These are phyloP conservation scores for Corbicula japonica DNA, from an alignment of 2,888 invertebrate genomes.

Conservation along the genomic window DNA sequence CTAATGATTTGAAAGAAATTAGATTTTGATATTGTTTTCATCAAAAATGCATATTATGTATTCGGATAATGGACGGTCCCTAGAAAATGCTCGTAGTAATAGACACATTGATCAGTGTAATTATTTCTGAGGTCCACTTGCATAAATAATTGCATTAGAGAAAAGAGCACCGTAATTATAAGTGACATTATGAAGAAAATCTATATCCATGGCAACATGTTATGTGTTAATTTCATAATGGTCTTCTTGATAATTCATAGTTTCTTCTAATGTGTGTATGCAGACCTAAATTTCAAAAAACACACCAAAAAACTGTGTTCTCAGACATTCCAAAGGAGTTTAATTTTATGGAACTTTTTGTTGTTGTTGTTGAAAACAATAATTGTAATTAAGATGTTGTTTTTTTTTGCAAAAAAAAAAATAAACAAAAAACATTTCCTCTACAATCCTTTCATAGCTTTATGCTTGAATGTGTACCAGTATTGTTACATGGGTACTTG, in stretches of 20 bases:
- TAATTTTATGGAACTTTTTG: too few species aligned
- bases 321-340: too few species aligned
- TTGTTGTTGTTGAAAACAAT: too few species aligned
- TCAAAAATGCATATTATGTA: conserved; percentile 71
- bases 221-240: conserved; percentile 48
- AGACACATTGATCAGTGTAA: conserved; percentile 62
- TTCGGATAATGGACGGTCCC: conserved; percentile 59
- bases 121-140: conserved; percentile 67
- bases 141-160: conserved; percentile 63
- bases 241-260: conserved; percentile 14
- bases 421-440: too few species aligned
- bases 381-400: too few species aligned
- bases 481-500: too few species aligned
- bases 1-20: conserved; percentile 63
- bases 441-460: too few species aligned
- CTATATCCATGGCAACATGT: conserved; percentile 58
- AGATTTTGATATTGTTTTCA: conserved; percentile 69
- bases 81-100: conserved; percentile 48
- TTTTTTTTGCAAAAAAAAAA: too few species aligned
- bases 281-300: too few species aligned
- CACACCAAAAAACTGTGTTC: too few species aligned
- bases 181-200: conserved; percentile 56
- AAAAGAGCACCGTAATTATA: conserved; percentile 45
- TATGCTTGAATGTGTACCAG: too few species aligned
- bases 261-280: background rate